Evolutionary conservation across 2,113 vertebrate genomes (phyloP).

Genomic region (Craseonycteris thonglongyai): DNA sequence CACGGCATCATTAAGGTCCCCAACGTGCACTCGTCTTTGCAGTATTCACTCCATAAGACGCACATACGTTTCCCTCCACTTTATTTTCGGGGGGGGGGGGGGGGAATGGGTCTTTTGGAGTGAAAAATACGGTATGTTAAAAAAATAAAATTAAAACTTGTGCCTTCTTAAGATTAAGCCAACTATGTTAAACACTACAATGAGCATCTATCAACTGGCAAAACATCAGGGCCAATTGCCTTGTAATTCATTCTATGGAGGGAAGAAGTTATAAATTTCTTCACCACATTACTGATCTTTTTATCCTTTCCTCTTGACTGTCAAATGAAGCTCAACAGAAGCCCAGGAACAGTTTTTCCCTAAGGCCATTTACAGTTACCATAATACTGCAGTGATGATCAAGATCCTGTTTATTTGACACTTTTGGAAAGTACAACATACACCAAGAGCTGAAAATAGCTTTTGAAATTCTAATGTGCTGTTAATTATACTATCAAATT

Average conservation of each 20-base stretch:
- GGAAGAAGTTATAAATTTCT: conserved; percentile 56
- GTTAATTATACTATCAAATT: not conserved
- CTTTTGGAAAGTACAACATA: conserved; percentile 42
- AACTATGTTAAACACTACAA: conserved; percentile 38
- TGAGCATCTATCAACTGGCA: not conserved
- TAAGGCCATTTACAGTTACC: not conserved
- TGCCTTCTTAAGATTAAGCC: conserved; percentile 49
- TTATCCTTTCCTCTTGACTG: not conserved
- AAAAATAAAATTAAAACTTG: conserved; percentile 64
- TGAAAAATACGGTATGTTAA: too few relatives aligned
- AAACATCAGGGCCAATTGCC: conserved; percentile 28
- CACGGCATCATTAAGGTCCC: too few relatives aligned
- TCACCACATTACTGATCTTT: conserved; percentile 13
- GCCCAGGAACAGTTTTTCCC: not conserved
- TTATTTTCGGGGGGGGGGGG: too few relatives aligned
- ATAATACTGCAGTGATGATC: not conserved
- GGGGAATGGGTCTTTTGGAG: too few relatives aligned
- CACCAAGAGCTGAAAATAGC: conserved; percentile 16
- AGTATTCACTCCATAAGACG: too few relatives aligned
- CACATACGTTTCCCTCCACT: too few relatives aligned
- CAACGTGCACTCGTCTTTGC: too few relatives aligned
- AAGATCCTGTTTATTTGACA: not conserved
- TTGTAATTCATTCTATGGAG: conserved; percentile 39
- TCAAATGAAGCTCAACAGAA: not conserved
- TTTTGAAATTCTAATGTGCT: conserved; percentile 5